A percentile compares a stretch with the other conserved stretches of the same genome.
phyloP scores from a whole-genome alignment of 1,140 invertebrate genomes.

The Drosophila pallidifrons region DNA sequence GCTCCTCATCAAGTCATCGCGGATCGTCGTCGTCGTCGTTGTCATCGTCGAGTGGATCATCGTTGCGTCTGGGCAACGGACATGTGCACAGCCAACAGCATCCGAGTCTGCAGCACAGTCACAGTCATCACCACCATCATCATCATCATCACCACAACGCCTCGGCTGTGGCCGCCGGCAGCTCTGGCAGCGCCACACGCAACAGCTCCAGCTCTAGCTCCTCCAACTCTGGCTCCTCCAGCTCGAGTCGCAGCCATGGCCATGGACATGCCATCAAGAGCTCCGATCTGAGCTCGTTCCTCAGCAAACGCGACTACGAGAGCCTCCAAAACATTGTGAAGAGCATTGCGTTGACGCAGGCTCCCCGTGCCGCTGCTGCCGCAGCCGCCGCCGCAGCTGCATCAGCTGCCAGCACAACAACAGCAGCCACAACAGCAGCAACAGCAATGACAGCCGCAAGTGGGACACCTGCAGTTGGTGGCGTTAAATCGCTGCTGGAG shows the following conservation, averaged over 20 bases:
- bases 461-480: too few species aligned
- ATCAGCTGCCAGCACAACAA: neutral
- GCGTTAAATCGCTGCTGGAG: conserved; percentile 76
- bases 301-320: conserved; percentile 86
- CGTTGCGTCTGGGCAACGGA: conserved; percentile 54
- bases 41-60: neutral
- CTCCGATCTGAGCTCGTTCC: conserved; percentile 79
- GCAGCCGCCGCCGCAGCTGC: neutral
- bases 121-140: conserved; percentile 58
- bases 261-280: conserved; percentile 40
- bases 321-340: conserved; percentile 86
- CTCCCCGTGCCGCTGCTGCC: conserved; percentile 21
- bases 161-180: conserved; percentile 57
- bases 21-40: conserved; percentile 1
- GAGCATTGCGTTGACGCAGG: conserved; percentile 64
- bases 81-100: conserved; percentile 79
- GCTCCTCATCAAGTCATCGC: conserved; percentile 41
- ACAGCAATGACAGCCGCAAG: neutral
- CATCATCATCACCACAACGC: conserved; percentile 62
- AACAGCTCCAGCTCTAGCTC: neutral
- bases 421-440: conserved; percentile 3
- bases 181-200: conserved; percentile 13
- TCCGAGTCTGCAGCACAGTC: conserved; percentile 63
- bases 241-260: neutral
- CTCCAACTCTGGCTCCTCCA: neutral